phyloP scores from a whole-genome alignment of 2,113 vertebrate genomes.

The Chloropsis cyanopogon region DNA sequence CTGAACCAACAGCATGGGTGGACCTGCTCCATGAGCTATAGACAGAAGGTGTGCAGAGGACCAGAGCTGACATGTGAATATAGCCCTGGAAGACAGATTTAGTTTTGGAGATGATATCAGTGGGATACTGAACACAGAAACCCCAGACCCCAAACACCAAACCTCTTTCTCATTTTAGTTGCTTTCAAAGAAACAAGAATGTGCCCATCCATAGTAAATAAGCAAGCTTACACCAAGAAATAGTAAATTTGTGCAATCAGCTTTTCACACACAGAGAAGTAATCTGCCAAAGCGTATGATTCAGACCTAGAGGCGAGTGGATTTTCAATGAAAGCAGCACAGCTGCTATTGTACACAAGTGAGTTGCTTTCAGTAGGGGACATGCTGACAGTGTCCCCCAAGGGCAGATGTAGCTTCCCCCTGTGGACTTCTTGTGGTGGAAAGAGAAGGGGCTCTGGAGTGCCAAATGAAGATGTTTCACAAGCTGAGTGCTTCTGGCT shows the following conservation, averaged over 20 bases:
- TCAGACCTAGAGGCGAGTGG: neutral
- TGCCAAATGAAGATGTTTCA: neutral
- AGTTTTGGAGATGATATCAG: neutral
- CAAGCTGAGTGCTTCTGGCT: neutral
- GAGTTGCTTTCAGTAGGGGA: neutral
- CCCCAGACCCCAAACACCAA: neutral
- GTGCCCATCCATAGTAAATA: neutral
- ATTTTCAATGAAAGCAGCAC: neutral
- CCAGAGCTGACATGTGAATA: neutral
- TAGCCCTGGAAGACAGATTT: neutral
- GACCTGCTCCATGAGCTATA: neutral
- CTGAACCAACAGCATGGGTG: neutral
- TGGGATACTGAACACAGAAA: neutral
- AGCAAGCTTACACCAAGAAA: neutral
- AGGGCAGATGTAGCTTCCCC: neutral
- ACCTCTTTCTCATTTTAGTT: neutral
- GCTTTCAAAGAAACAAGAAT: neutral
- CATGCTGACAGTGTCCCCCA: neutral
- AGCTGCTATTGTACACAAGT: neutral
- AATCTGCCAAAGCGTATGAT: neutral
- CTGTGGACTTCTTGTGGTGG: neutral
- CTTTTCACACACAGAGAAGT: neutral
- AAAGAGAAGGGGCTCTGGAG: neutral
- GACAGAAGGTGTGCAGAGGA: neutral
- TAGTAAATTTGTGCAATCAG: neutral